Conservation (phyloP, 2,797 vertebrate genomes). For the Coracias cyanogaster region DNA sequence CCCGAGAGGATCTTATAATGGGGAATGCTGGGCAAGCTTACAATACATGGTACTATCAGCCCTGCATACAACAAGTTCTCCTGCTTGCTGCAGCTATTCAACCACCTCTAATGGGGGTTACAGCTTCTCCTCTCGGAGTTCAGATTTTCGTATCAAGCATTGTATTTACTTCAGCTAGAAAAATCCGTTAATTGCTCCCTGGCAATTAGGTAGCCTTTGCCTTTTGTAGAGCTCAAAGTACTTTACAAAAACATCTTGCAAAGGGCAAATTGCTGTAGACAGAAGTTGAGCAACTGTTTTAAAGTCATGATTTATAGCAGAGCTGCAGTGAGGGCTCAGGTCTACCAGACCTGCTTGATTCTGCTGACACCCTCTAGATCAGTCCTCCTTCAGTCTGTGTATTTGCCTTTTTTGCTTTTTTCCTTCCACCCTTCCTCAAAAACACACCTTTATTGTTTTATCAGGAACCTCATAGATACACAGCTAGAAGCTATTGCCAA, state of each 20-base stretch:
- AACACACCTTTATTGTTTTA: background rate
- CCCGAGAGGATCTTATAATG: slow-evolving; percentile 9
- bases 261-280: background rate
- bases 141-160: slow-evolving; percentile 7
- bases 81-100: background rate
- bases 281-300: background rate
- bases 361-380: background rate
- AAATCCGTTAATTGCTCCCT: slow-evolving; percentile 25
- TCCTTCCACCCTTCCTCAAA: background rate
- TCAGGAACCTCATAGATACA: background rate
- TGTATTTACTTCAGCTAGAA: slow-evolving; percentile 31
- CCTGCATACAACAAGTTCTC: background rate
- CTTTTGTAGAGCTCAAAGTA: slow-evolving; percentile 6
- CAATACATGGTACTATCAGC: background rate
- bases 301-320: background rate
- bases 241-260: background rate
- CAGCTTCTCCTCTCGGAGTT: background rate
- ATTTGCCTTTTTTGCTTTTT: background rate
- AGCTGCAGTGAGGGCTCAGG: background rate
- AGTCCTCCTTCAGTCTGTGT: background rate
- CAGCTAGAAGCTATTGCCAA: background rate
- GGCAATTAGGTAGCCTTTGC: slow-evolving; percentile 31
- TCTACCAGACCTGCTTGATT: background rate
- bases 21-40: slow-evolving; percentile 16
- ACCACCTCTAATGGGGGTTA: background rate